A percentile compares a stretch with the other conserved stretches of the same genome.
phyloP scores from a whole-genome alignment of 2,797 vertebrate species.

The Choloepus didactylus region DNA sequence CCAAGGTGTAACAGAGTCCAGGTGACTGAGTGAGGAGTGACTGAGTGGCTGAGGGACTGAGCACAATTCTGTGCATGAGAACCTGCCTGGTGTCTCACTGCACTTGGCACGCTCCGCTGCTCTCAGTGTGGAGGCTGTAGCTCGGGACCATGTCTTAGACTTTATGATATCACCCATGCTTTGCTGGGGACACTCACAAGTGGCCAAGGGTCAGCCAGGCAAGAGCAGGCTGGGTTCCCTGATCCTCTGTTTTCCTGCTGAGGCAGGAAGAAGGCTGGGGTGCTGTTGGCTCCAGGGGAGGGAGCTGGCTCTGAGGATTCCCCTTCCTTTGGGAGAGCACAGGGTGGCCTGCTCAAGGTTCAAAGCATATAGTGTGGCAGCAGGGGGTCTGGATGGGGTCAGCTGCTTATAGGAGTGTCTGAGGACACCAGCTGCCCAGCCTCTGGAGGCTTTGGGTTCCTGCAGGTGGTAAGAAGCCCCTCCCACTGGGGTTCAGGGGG shows the following conservation, averaged over 20 bases:
- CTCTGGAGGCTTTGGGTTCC: neutral
- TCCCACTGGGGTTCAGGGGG: no score
- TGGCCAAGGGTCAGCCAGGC: neutral
- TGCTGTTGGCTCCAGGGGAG: neutral
- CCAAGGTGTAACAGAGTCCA: no score
- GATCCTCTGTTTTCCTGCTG: neutral
- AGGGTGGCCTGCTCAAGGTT: neutral
- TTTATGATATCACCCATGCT: neutral
- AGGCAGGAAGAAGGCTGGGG: rapidly evolving
- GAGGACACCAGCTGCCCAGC: neutral
- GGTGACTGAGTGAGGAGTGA: no score
- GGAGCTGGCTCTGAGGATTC: neutral
- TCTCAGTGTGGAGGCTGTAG: neutral
- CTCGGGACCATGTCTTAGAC: no score
- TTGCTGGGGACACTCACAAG: neutral
- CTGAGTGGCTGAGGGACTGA: no score
- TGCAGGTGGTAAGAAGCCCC: no score
- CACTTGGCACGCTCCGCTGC: no score
- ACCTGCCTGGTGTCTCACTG: neutral
- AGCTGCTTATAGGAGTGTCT: neutral
- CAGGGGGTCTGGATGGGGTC: neutral
- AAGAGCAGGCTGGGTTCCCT: neutral
- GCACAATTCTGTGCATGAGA: neutral
- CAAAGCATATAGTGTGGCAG: neutral
- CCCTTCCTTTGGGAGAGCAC: neutral